Conservation (phyloP, 1,140 invertebrate genomes). For the Lepidurus couesii region DNA sequence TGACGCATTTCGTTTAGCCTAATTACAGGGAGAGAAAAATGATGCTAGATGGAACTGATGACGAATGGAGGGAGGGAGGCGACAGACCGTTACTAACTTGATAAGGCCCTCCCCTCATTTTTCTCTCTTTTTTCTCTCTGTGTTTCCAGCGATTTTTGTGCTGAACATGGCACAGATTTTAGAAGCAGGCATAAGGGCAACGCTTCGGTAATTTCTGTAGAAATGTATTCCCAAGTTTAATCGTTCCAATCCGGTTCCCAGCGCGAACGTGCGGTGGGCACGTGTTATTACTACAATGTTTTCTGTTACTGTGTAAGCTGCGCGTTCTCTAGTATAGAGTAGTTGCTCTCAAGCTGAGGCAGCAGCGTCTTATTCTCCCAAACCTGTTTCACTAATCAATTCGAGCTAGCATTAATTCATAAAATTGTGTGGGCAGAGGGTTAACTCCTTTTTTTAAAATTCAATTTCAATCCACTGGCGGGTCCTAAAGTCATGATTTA, state of each 20-base stretch:
- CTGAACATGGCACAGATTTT: not conserved
- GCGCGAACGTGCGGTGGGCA: not conserved
- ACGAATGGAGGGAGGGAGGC: not conserved
- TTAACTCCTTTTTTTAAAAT: not conserved
- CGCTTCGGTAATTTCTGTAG: not conserved
- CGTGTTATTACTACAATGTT: slow-evolving; percentile 1
- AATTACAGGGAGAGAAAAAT: not conserved
- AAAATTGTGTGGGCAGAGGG: not conserved
- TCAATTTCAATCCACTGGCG: slow-evolving; percentile 14
- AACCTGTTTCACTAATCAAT: slow-evolving; percentile 1
- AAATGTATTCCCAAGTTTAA: not conserved
- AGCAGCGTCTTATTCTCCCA: not conserved
- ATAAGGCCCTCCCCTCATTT: not conserved
- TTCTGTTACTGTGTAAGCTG: not conserved
- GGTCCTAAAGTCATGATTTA: slow-evolving; percentile 4
- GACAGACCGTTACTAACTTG: not conserved
- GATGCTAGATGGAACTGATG: not conserved
- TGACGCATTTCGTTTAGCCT: too few relatives aligned
- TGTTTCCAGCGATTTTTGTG: not conserved
- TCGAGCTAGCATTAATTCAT: slow-evolving; percentile 12
- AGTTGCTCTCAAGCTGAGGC: too few relatives aligned
- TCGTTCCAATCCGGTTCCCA: not conserved
- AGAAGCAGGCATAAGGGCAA: not conserved
- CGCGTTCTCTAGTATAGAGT: too few relatives aligned
- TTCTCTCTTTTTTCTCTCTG: not conserved